Evolutionary conservation across 2,888 invertebrate species (phyloP), one percentile per base, ranked within the genome.

Genomic region (Spisula solida): DNA sequence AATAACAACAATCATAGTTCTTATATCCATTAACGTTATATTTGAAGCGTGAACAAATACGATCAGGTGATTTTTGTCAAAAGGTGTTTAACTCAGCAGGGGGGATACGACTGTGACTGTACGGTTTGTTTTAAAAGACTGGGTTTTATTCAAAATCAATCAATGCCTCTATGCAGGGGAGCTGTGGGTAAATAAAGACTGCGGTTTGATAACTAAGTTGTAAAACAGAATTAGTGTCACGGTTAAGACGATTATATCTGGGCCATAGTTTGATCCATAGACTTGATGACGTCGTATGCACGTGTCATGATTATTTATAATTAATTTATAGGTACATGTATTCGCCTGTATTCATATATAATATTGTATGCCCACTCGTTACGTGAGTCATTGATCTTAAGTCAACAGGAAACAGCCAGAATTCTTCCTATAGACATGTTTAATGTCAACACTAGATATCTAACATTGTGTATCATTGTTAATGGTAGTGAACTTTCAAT

Each of bases 141-240:
- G 51, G 51, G 31, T 85, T 90, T 87, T 82, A 87, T 90, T 87
- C 89, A 78, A 78, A 85, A 85, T 34, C n/a, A 86, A 89, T 89
- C 86, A 86, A 81, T 56, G 70, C 41, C 25, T 51, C 90, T 82
- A 48, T 29, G 90, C 82, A 87, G 90, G 90, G 83, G 90, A 87
- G 82, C 78, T 8, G 18, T 41, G 48, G 10, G 18, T 20, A 81
- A 79, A 84, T 70, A 81, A 70, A 80, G 81, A 79, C 80, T 48
- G 29, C 80, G 34, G n/a, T 81, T 60, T 81, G 70, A 66, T 84
- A 51, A 31, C 84, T 31, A 34, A 29, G 81, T 84, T 70, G 88
- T 84, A 84, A 66, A 84, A 78, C 47, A 83, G 84, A 80, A 83
- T 88, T 88, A 88, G 84, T 88, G 87, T 83, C 83, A 83, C 66